A percentile compares a stretch with the other conserved stretches of the same genome.
These are phyloP conservation scores for Aphidius colemani DNA, from an alignment of 2,888 invertebrate species.

Conservation along the genomic window DNA sequence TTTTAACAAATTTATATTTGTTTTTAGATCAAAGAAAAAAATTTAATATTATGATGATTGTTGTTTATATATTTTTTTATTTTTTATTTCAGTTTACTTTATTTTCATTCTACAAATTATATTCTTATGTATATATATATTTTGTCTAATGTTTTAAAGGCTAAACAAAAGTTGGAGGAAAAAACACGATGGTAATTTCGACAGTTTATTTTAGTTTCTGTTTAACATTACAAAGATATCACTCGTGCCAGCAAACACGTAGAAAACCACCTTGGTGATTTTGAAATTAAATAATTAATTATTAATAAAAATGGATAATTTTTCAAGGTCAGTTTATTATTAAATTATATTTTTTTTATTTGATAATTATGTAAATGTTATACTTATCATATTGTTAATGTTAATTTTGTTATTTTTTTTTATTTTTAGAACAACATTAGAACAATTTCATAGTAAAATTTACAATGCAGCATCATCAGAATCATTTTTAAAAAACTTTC, in stretches of 20 bases:
- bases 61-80: not conserved
- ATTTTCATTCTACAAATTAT: no score
- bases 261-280: slow-evolving; percentile 26
- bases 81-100: not conserved
- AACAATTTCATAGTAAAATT: slow-evolving; percentile 17
- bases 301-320: not conserved
- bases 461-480: slow-evolving; percentile 25
- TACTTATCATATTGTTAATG: no score
- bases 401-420: no score
- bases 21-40: no score
- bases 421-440: slow-evolving; percentile 21
- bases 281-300: slow-evolving; percentile 6
- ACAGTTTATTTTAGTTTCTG: slow-evolving; percentile 37
- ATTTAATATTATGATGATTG: no score
- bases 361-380: no score
- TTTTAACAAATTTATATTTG: no score
- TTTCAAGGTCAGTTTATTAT: not conserved
- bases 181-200: slow-evolving; percentile 33
- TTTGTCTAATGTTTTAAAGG: no score
- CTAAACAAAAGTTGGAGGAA: not conserved
- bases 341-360: no score
- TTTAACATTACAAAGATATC: slow-evolving; percentile 28
- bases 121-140: no score
- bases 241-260: slow-evolving; percentile 16
- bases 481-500: slow-evolving; percentile 34